These are phyloP conservation scores for Chitala chitala DNA, from an alignment of 2,113 vertebrate genomes.

Conservation along the genomic window DNA sequence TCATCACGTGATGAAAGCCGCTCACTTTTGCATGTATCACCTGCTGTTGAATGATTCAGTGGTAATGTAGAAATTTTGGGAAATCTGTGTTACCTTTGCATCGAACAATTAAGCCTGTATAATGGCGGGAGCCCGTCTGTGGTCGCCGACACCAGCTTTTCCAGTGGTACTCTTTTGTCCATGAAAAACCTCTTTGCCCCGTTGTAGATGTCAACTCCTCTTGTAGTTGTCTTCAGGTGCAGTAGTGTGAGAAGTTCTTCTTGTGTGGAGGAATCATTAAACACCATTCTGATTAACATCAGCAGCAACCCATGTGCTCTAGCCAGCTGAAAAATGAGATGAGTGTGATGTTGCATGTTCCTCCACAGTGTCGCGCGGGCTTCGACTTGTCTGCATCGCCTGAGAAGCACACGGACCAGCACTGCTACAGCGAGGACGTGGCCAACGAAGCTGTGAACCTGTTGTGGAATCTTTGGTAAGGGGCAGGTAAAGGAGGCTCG, in stretches of 20 bases:
- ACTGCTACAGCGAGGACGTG: slow-evolving; percentile 72
- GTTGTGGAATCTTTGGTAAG: slow-evolving; percentile 95
- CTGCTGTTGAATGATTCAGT: slow-evolving; percentile 40
- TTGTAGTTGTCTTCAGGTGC: slow-evolving; percentile 20
- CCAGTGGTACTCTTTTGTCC: slow-evolving; percentile 34
- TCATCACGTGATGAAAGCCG: slow-evolving; percentile 33
- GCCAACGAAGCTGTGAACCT: slow-evolving; percentile 87
- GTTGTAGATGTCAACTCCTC: slow-evolving; percentile 20
- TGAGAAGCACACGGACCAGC: slow-evolving; percentile 54
- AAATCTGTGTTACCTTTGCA: slow-evolving; percentile 38
- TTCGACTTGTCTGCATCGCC: slow-evolving; percentile 59
- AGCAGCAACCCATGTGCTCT: too few relatives aligned
- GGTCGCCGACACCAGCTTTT: slow-evolving; percentile 35
- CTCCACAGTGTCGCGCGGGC: slow-evolving; percentile 69
- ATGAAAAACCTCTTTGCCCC: slow-evolving; percentile 4
- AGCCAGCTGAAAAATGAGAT: background rate
- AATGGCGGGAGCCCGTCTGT: slow-evolving; percentile 27
- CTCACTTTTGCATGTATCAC: slow-evolving; percentile 32
- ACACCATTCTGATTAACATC: slow-evolving; percentile 28
- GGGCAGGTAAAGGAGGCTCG: background rate
- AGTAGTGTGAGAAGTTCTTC: slow-evolving; percentile 26
- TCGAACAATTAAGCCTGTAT: slow-evolving; percentile 28
- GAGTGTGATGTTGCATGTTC: slow-evolving; percentile 19
- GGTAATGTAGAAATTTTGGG: slow-evolving; percentile 33
- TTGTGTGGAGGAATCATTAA: too few relatives aligned